A percentile compares a stretch with the other conserved stretches of the same genome.
Evolutionary conservation across 2,797 vertebrate genomes (phyloP).

Genomic region (Phoxinus dragarum): DNA sequence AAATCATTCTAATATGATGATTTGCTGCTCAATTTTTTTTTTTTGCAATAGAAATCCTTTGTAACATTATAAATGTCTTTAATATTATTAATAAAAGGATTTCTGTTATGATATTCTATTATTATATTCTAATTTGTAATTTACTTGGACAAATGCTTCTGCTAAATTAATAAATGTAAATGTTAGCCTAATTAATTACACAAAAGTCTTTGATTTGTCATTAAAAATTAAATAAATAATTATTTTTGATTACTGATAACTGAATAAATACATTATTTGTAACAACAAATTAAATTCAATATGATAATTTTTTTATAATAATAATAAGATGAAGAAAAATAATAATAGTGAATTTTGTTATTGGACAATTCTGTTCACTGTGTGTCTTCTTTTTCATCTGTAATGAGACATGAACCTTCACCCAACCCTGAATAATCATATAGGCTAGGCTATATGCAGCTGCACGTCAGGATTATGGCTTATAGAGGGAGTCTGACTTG

Average conservation of each 20-base stretch:
- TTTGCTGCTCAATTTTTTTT: neutral
- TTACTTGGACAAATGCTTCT: neutral
- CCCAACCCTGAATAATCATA: neutral
- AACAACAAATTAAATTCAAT: neutral
- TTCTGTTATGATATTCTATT: neutral
- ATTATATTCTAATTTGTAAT: neutral
- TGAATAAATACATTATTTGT: neutral
- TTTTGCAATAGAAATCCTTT: neutral
- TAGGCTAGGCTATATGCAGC: neutral
- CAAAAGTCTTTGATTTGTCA: neutral
- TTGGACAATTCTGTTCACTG: neutral
- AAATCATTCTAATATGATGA: neutral
- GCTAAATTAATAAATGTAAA: neutral
- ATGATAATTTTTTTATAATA: neutral
- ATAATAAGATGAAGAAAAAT: neutral
- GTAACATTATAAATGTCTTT: neutral
- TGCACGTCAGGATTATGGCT: neutral
- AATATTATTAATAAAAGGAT: neutral
- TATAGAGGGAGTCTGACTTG: slow-evolving; percentile 23
- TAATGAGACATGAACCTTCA: neutral
- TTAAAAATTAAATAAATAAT: neutral
- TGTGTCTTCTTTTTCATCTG: neutral
- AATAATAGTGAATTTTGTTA: neutral
- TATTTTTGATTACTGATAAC: too few species aligned
- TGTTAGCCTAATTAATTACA: neutral